phyloP scores from a whole-genome alignment of 2,888 invertebrate genomes.

The Temnothorax rugatulus region DNA sequence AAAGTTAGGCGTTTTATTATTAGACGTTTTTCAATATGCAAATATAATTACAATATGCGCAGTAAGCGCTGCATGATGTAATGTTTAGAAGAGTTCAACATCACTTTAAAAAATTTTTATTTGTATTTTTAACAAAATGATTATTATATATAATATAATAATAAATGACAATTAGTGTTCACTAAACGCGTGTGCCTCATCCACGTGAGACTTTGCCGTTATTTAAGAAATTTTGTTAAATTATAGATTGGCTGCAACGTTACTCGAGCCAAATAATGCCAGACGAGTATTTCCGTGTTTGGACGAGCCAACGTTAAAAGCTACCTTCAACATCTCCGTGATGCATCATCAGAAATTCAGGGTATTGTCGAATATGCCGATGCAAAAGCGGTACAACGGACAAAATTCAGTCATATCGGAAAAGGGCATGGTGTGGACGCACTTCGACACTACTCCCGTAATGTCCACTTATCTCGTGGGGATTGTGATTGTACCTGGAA shows the following conservation, averaged over 20 bases:
- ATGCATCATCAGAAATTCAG: slow-evolving; percentile 87
- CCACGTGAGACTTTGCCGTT: too few relatives aligned
- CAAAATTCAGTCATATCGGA: neutral
- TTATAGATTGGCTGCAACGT: slow-evolving; percentile 88
- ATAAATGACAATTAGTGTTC: too few relatives aligned
- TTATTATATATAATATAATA: too few relatives aligned
- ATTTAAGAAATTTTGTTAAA: too few relatives aligned
- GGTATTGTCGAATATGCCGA: slow-evolving; percentile 83
- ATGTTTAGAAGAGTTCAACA: too few relatives aligned
- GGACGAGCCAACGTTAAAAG: slow-evolving; percentile 90
- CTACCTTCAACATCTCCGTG: slow-evolving; percentile 89
- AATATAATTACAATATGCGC: too few relatives aligned
- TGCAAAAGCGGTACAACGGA: neutral
- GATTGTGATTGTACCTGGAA: neutral
- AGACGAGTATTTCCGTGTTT: slow-evolving; percentile 92
- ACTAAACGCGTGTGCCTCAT: too few relatives aligned
- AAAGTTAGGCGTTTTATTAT: too few relatives aligned
- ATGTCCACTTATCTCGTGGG: slow-evolving; percentile 38
- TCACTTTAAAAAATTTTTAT: too few relatives aligned
- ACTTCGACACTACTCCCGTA: slow-evolving; percentile 16
- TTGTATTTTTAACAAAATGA: too few relatives aligned
- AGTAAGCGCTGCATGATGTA: too few relatives aligned
- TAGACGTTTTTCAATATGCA: too few relatives aligned
- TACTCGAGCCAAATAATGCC: slow-evolving; percentile 90
- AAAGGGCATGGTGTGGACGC: neutral